phyloP scores from a whole-genome alignment of 2,888 invertebrate genomes.

The Pristionchus entomophagus region DNA sequence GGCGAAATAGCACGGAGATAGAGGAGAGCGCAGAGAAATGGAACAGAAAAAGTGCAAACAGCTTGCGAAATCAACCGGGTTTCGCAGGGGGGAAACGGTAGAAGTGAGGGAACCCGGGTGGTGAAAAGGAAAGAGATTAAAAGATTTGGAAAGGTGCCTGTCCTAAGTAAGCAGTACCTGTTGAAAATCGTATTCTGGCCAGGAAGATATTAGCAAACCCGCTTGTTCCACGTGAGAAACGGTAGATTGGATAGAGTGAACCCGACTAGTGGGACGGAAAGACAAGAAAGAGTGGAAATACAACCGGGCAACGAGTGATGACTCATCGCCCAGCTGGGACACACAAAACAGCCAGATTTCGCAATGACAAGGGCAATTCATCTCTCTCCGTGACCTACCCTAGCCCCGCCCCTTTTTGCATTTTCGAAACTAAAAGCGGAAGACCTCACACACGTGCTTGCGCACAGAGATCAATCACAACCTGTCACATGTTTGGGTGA shows the following conservation, averaged over 20 bases:
- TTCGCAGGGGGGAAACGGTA: background rate
- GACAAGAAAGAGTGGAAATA: background rate
- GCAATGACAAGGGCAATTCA: background rate
- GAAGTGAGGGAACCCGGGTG: background rate
- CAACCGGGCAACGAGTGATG: background rate
- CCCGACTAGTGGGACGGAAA: too few species aligned
- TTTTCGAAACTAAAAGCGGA: background rate
- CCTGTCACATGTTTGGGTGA: background rate
- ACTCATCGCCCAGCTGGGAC: constrained; percentile 21
- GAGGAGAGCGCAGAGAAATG: background rate
- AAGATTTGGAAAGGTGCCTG: background rate
- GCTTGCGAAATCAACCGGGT: background rate
- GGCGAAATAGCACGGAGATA: background rate
- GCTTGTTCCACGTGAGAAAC: too few species aligned
- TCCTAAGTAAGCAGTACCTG: too few species aligned
- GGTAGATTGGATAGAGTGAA: background rate
- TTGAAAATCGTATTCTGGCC: too few species aligned
- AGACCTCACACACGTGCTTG: background rate
- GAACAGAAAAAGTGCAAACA: background rate
- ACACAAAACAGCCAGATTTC: background rate
- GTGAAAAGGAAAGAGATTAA: background rate
- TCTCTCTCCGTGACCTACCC: background rate
- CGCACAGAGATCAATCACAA: constrained; percentile 31
- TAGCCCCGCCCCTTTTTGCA: background rate
- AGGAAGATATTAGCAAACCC: too few species aligned